phyloP scores from a whole-genome alignment of 2,888 invertebrate species.

The Cylindroiulus punctatus region DNA sequence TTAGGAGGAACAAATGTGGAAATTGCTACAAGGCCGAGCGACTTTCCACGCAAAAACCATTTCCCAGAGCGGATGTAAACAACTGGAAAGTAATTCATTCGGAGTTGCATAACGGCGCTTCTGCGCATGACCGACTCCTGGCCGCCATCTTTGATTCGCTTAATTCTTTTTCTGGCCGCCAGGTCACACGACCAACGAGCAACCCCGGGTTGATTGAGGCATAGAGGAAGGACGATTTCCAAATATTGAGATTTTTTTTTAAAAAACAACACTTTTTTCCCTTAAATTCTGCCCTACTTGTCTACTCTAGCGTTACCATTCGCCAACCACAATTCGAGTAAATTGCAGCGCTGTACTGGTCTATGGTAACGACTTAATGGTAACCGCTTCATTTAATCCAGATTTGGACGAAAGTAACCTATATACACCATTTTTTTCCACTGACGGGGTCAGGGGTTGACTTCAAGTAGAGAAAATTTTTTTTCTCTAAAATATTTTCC shows the following conservation, averaged over 20 bases:
- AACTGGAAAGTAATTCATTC: slow-evolving; percentile 21
- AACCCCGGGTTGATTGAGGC: not conserved
- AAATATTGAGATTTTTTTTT: not conserved
- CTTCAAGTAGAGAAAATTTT: too few species aligned
- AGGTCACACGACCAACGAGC: not conserved
- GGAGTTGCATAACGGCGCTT: not conserved
- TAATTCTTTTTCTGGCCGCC: not conserved
- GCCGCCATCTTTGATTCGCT: not conserved
- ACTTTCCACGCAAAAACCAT: not conserved
- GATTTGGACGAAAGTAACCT: not conserved
- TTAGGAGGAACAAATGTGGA: slow-evolving; percentile 39
- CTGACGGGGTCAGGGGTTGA: not conserved
- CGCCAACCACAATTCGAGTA: not conserved
- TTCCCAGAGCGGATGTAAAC: not conserved
- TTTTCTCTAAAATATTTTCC: too few species aligned
- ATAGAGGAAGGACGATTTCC: not conserved
- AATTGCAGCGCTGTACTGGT: not conserved
- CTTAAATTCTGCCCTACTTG: not conserved
- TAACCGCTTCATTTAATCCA: slow-evolving; percentile 35
- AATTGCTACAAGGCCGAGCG: not conserved
- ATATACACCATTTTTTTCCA: not conserved
- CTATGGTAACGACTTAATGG: not conserved
- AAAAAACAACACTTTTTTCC: not conserved
- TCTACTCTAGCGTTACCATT: slow-evolving; percentile 7
- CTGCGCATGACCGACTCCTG: slow-evolving; percentile 2